These are phyloP conservation scores for Sebastes hopkinsi DNA, from an alignment of 2,797 vertebrate species.

Conservation along the genomic window DNA sequence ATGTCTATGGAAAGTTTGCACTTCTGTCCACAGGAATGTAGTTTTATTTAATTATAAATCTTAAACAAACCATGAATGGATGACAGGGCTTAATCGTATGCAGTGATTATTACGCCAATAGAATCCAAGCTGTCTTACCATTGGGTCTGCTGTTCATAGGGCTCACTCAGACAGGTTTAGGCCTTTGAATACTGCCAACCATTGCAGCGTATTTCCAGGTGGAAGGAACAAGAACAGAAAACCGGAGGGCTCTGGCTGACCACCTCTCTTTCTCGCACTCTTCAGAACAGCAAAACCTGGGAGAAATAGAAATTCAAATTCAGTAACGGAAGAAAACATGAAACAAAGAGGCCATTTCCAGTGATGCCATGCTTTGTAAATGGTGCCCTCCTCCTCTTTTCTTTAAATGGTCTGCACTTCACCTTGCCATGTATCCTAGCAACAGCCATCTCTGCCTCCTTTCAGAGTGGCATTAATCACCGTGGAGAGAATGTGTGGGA, in stretches of 20 bases:
- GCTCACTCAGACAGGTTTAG: slow-evolving; percentile 81
- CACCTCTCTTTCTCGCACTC: slow-evolving; percentile 20
- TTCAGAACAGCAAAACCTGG: slow-evolving; percentile 19
- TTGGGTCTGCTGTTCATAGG: slow-evolving; percentile 87
- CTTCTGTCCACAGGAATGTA: neutral
- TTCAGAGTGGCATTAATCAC: slow-evolving; percentile 85
- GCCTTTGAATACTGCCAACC: slow-evolving; percentile 81
- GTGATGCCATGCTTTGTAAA: slow-evolving; percentile 62
- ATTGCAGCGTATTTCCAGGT: slow-evolving; percentile 79
- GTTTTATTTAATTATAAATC: neutral
- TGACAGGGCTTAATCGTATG: slow-evolving; percentile 1
- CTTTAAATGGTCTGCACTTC: slow-evolving; percentile 80
- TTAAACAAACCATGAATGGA: neutral
- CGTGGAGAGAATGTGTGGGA: slow-evolving; percentile 78
- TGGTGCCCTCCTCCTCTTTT: slow-evolving; percentile 61
- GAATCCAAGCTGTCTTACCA: slow-evolving; percentile 82
- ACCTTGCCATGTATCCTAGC: slow-evolving; percentile 87
- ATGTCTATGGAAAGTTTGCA: neutral
- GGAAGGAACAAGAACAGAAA: slow-evolving; percentile 47
- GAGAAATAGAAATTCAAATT: slow-evolving; percentile 21
- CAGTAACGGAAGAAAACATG: slow-evolving; percentile 7
- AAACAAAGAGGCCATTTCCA: slow-evolving; percentile 53
- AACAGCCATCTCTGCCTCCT: slow-evolving; percentile 84
- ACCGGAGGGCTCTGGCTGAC: slow-evolving; percentile 17
- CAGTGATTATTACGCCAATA: slow-evolving; percentile 28